Base-by-base conservation (phyloP, 2,888 invertebrate genomes). In the Caenorhabditis sp. region DNA sequence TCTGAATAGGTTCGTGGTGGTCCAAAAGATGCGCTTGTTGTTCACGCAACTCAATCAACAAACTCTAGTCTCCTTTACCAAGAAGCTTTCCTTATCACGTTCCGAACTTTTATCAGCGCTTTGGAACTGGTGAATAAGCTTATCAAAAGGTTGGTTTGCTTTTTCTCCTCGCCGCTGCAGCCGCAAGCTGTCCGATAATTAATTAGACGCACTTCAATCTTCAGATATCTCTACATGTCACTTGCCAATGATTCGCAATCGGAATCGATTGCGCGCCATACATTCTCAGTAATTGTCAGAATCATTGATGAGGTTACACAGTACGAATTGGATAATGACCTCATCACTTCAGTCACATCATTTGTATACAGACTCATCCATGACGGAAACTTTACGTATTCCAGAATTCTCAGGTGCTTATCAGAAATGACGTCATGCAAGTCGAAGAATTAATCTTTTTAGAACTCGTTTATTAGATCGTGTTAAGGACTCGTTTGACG, bases 41-140 rank as follows among this genome's bases (percentile, higher is more conserved):
- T 98, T 51, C 96, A 97, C 92, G 98, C 98, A 58, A 97, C 97
- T 72, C 96, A 96, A 93, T 96, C 96, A 8, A 77, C 82, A 15
- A 53, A 68, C 50, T 83, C 81, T 77, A 88, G 85, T 37, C 95
- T 96, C 93, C 94, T 96, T 92, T 97, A 96, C 93, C 96, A 97
- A 94, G 98, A 99, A 94, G 98, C 98, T 85, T 99, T 99, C 93
- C 94, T 98, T 88, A 96, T 97, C 69, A 99, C 98, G 80, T 99
- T 98, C 93, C 85, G 89, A 32, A 87, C 89, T 62, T 90, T 90
- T 80, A 86, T 89, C 70, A 82, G 87, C 26, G 86, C 88, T 13
- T 67, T 83, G 51, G 89, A 89, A 78, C 81, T 91, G 51, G 82
- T 90, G 32, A 88, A 90, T 74, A 89, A 90, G 78, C 87, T 90